Base-by-base conservation (phyloP, 2,888 invertebrate genomes). In the Crocallis elinguaria region DNA sequence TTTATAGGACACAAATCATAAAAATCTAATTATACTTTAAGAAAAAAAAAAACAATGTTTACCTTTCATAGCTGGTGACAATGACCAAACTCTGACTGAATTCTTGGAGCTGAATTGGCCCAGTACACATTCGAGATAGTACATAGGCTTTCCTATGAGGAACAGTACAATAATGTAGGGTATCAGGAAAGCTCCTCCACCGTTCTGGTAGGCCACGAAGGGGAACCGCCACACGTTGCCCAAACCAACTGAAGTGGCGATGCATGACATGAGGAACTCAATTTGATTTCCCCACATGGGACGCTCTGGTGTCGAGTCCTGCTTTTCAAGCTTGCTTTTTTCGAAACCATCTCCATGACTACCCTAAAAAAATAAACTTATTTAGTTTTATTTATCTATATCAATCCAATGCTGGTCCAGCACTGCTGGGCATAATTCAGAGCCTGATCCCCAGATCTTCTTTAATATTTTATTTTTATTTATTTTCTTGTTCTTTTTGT, bases 21-120 rank as follows among this genome's bases (percentile, higher is more conserved):
- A 19, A 11, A 23, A n/a, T n/a, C n/a, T 23, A 13, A 6, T 12
- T 11, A 21, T 13, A 23, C 9, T 25, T 25, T 2, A 1, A 1
- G 3, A 25, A n/a, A 6, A 25, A 29, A 29, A 9, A 1, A 6
- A 29, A 9, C 12, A 29, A 29, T 9, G 42, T 42, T 60, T 60
- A 96, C 97, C 97, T 93, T 95, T 95, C 81, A 97, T 94, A 0
- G 95, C 93, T 0, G 97, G 97, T 11, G 91, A 82, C 6, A 93
- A 64, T 0, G 92, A 75, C 93, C 93, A 93, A n/a, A 96, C 93
- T 76, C 94, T 95, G 0, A 96, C 94, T 8, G 95, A 95, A 44
- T 97, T 96, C 69, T 94, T 93, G 50, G 95, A 94, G 48, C 95
- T 94, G 74, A 97, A 98, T 79, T 98, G 97, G 8, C 97, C 97